Evolutionary conservation across 1,140 invertebrate species (phyloP), one percentile per base, ranked within the genome.

Genomic region (Drosophila sproati): DNA sequence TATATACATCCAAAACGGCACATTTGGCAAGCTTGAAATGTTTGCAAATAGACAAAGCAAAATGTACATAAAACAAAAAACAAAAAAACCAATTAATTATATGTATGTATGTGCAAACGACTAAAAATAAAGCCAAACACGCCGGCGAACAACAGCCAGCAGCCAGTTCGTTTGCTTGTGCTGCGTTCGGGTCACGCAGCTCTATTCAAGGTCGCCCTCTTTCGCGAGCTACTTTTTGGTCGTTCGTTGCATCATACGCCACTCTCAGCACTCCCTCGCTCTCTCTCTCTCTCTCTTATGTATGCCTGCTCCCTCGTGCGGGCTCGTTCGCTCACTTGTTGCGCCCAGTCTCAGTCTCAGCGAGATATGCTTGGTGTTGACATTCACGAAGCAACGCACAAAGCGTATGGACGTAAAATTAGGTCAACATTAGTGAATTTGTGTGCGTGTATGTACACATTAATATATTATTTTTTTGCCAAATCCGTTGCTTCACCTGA

Each of bases 121-220:
- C 72, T 77, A 80, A 83, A 88, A 83, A 88, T 88, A 88, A 77
- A 64, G 73, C 50, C 56, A 69, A 72, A 52, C 35, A 66, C 60
- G 78, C 70, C 63, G 76, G 61, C 64, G 66, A 39, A 45, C 51
- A 67, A 45, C 47, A 50, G 54, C 52, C 10, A n/a, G 52, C 35
- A 4, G 52, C 43, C 20, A n/a, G 61, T 37, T 61, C 63, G 50
- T 76, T 56, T 59, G 52, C 48, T 54, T 47, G 59, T 20, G 20
- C 20, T 20, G 20, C 20, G 20, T 56, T 78, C 71, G 73, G 69
- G 80, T 89, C 79, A 82, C 77, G 79, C 79, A 82, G 77, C 79
- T 78, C 20, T 73, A 73, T 85, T 89, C 85, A 89, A 89, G 85
- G 85, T 89, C 85, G 85, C 57, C 78, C 77, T 78, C 78, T 89